A percentile compares a stretch with the other conserved stretches of the same genome.
Evolutionary conservation across 2,888 invertebrate genomes (phyloP).

Genomic region (Hemaris fuciformis): DNA sequence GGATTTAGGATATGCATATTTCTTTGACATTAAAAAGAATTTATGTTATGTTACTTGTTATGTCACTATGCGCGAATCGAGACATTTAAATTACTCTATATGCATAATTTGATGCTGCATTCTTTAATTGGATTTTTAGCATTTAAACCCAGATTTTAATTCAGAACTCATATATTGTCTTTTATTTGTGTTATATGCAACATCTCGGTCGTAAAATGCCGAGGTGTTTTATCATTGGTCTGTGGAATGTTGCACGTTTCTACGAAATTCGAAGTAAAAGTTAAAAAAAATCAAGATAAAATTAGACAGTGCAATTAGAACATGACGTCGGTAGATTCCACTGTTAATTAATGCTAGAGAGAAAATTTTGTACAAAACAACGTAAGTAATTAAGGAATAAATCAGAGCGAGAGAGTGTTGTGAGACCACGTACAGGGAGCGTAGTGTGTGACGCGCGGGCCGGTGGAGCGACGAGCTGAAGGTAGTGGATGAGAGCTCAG

Average conservation of each 20-base stretch:
- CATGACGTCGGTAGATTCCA: neutral
- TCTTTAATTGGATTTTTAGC: neutral
- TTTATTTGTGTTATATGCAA: neutral
- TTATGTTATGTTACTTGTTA: neutral
- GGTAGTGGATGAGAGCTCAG: neutral
- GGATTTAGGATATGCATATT: neutral
- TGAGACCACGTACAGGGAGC: neutral
- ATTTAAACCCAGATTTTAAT: neutral
- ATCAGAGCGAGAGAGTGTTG: neutral
- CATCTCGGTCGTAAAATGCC: neutral
- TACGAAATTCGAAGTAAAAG: neutral
- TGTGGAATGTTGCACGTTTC: neutral
- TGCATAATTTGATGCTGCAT: neutral
- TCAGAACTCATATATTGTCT: no score
- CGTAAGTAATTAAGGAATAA: neutral
- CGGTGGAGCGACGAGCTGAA: conserved; percentile 1
- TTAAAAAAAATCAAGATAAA: neutral
- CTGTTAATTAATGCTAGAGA: neutral
- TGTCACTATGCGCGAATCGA: neutral
- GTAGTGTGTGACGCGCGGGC: neutral
- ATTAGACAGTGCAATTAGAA: neutral
- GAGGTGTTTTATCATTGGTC: no score
- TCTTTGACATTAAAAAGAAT: neutral
- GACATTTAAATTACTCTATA: neutral
- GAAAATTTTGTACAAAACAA: neutral